These are phyloP conservation scores for Hydrozoanthus gracilis DNA, from an alignment of 92 coral and sea anemone species.

Conservation along the genomic window DNA sequence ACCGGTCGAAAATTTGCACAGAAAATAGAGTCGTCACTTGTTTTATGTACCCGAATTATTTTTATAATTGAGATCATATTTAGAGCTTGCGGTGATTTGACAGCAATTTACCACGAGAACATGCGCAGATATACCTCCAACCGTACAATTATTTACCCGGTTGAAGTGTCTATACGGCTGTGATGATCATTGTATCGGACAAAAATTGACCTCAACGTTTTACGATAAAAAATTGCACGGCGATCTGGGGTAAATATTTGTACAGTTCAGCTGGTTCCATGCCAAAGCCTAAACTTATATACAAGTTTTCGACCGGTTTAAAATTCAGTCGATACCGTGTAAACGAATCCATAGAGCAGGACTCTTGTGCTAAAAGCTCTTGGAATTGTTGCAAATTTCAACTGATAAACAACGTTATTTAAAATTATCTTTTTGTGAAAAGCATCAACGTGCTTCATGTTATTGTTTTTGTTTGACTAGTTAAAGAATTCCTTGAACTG, in stretches of 20 bases:
- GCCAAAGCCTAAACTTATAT: not conserved
- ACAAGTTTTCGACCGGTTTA: too few species aligned
- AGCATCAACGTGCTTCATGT: not conserved
- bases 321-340: too few species aligned
- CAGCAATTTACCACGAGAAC: too few species aligned
- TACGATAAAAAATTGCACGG: not conserved
- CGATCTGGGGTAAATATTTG: not conserved
- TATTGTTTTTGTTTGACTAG: too few species aligned
- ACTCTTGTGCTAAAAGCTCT: not conserved
- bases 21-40: too few species aligned
- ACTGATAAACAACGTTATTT: not conserved
- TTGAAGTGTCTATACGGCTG: too few species aligned
- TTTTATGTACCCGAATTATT: not conserved
- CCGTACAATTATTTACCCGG: too few species aligned
- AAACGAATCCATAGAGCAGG: not conserved
- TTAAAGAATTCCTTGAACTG: too few species aligned
- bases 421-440: not conserved
- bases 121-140: not conserved
- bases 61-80: not conserved
- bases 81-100: not conserved
- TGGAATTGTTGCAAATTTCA: not conserved
- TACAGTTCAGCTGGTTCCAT: not conserved
- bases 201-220: not conserved
- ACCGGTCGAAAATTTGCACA: not conserved
- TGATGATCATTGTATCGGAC: too few species aligned